Conservation (phyloP, 1,140 invertebrate genomes). For the Teleopsis dalmanni region DNA sequence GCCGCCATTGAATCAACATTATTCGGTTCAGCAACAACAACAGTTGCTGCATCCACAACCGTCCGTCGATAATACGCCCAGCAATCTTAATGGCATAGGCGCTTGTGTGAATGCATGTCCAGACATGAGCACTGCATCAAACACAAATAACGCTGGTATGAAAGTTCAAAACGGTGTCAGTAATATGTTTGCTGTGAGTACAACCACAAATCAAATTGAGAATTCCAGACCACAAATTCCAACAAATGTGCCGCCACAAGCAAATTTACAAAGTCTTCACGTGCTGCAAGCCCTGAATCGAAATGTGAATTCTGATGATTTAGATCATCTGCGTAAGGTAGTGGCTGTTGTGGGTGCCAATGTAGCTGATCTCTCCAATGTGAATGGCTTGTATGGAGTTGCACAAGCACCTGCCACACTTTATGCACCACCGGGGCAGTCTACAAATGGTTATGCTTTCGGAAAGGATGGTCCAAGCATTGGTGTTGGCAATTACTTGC, state of each 20-base stretch:
- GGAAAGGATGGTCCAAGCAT: constrained; percentile 4
- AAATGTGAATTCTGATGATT: constrained; percentile 31
- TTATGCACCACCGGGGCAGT: constrained; percentile 6
- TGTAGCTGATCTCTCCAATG: too few relatives aligned
- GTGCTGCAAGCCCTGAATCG: constrained; percentile 34
- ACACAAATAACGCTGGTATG: too few relatives aligned
- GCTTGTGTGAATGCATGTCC: too few relatives aligned
- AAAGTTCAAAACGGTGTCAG: too few relatives aligned
- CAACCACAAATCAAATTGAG: too few relatives aligned
- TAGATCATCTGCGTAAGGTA: constrained; percentile 35
- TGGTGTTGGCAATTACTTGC: constrained; percentile 4
- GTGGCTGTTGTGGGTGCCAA: constrained; percentile 22
- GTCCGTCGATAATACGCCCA: too few relatives aligned
- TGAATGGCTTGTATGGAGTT: neutral
- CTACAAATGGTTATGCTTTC: constrained; percentile 16
- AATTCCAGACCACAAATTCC: too few relatives aligned
- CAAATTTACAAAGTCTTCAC: constrained; percentile 27
- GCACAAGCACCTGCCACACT: constrained; percentile 22
- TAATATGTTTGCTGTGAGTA: too few relatives aligned
- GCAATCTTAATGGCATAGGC: too few relatives aligned
- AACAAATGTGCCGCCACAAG: neutral
- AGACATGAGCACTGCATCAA: neutral
- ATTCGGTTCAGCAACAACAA: too few relatives aligned
- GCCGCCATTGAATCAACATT: too few relatives aligned
- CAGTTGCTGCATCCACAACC: too few relatives aligned